phyloP scores from a whole-genome alignment of 2,888 invertebrate genomes.

The Mesorhabditis spiculigera region DNA sequence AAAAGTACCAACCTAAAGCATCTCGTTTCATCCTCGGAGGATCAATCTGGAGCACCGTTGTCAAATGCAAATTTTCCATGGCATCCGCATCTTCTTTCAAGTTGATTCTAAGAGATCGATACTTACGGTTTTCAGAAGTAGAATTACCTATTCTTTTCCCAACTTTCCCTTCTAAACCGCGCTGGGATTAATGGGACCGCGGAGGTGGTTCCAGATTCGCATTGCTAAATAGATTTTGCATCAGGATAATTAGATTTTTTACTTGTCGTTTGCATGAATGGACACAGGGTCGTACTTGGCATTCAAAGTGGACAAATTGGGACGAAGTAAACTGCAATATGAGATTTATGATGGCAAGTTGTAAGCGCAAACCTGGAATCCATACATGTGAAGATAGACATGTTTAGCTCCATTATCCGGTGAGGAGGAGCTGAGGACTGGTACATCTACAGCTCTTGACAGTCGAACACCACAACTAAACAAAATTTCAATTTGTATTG shows the following conservation, averaged over 20 bases:
- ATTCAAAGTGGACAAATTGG: constrained; percentile 52
- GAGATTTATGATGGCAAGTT: constrained; percentile 25
- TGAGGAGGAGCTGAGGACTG: constrained; percentile 41
- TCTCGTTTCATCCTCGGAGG: constrained; percentile 35
- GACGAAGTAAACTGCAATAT: constrained; percentile 47
- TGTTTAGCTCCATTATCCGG: constrained; percentile 50
- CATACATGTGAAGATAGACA: constrained; percentile 52
- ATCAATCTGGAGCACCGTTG: constrained; percentile 40
- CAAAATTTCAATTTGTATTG: constrained; percentile 7
- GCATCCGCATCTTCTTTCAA: not conserved
- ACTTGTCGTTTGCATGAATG: constrained; percentile 46
- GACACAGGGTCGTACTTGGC: constrained; percentile 49
- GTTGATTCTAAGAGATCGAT: not conserved
- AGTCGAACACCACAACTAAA: constrained; percentile 52
- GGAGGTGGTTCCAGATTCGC: constrained; percentile 7
- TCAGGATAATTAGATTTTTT: not conserved
- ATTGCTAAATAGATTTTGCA: constrained; percentile 25
- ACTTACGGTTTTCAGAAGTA: not conserved
- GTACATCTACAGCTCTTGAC: constrained; percentile 53
- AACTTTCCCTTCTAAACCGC: not conserved
- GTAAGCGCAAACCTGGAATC: not conserved
- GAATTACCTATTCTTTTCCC: constrained; percentile 5
- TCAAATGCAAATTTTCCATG: constrained; percentile 21
- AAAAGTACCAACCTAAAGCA: constrained; percentile 31
- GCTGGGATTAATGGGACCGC: constrained; percentile 6